Conservation (phyloP, 2,888 invertebrate species). For the Cosmorhoe ocellata region DNA sequence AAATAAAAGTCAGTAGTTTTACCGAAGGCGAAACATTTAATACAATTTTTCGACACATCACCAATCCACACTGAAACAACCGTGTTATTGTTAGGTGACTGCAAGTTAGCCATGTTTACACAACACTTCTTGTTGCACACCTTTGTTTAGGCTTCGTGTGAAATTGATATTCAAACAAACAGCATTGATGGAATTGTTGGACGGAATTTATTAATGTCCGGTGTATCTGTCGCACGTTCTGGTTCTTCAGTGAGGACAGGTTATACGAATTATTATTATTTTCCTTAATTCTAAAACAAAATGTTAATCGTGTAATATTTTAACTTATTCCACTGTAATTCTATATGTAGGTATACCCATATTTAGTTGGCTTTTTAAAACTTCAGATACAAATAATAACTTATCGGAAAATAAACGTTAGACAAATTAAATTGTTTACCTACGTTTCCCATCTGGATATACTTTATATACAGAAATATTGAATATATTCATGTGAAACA, state of each 20-base stretch:
- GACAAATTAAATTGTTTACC: too few relatives aligned
- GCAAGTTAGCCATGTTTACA: conserved; percentile 57
- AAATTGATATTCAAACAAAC: conserved; percentile 55
- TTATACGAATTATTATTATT: conserved; percentile 5
- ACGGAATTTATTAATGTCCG: conserved; percentile 66
- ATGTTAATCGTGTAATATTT: too few relatives aligned
- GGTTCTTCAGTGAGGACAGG: conserved; percentile 28
- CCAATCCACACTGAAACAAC: conserved; percentile 6
- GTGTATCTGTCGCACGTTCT: conserved; percentile 51
- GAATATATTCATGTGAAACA: too few relatives aligned
- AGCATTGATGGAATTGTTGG: conserved; percentile 40
- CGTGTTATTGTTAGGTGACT: conserved; percentile 51
- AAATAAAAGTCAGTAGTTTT: not conserved
- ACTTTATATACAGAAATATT: too few relatives aligned
- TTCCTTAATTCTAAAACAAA: too few relatives aligned
- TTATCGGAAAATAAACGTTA: too few relatives aligned
- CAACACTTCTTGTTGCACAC: conserved; percentile 56
- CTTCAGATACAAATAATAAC: too few relatives aligned
- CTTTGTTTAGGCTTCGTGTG: conserved; percentile 60
- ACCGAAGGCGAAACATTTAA: conserved; percentile 1
- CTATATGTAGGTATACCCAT: too few relatives aligned
- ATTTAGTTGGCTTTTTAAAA: too few relatives aligned
- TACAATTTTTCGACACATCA: conserved; percentile 7
- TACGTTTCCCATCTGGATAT: too few relatives aligned
- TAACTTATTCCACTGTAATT: too few relatives aligned